Base-by-base conservation (phyloP, 2,113 vertebrate genomes). In the Oncorhynchus keta region DNA sequence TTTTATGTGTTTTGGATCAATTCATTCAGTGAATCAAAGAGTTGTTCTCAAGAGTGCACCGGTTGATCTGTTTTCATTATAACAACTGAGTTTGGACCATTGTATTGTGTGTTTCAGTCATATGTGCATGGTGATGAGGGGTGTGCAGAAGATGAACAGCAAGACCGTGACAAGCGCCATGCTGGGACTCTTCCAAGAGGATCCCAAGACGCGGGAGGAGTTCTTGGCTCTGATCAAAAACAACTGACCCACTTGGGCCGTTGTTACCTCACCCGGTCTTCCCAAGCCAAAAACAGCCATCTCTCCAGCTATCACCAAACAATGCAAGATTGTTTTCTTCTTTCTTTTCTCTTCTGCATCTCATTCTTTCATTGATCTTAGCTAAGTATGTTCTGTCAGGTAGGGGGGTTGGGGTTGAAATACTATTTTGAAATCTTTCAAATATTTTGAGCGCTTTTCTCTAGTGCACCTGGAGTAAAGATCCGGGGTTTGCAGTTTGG, bases 111-210 rank as follows among this genome's bases (percentile, higher is more conserved):
- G 3, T 79, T 77, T 3, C 87, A 89, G 87, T 70, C 91, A 91
- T 76, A 91, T 89, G 91, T 90, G 82, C 22, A 83, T 84, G 84
- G 81, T 91, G 72, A 86, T 93, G 89, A 81, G 92, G 49, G 87
- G 86, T 1, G 89, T 79, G 66, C 89, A 93, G 86, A 93, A 93
- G 85, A 93, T 86, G 55, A 94, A 88, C 20, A 91, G 87, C 74
- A 87, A 45, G 57, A 89, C 83, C 4, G 66, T 86, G 24, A 93
- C 79, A 9, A 91, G 89, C 1, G 20, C 83, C 45, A 92, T 90
- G 93, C 78, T 91, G 68, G 87, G 86, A 75, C 62, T 32, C 51
- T 91, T 94, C 80, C 28, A 89, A 13, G 83, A 91, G 22, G 84
- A 95, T 75, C 83, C 83, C 70, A 92, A 89, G 80, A 76, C 78